These are phyloP conservation scores for Raja brachyura DNA, from an alignment of 2,113 vertebrate species.

Conservation along the genomic window DNA sequence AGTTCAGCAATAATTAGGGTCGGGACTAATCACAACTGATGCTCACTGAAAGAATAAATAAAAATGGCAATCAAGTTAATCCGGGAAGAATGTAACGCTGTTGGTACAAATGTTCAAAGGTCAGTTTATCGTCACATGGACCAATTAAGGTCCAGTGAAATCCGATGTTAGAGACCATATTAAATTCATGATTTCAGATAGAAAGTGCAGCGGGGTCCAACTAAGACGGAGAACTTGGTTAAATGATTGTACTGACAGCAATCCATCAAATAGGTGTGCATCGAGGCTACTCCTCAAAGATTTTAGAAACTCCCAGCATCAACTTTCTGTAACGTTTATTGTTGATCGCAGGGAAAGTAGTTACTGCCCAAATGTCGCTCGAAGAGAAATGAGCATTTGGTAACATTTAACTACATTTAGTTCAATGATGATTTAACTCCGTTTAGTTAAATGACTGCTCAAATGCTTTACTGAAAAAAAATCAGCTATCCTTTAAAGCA, in stretches of 20 bases:
- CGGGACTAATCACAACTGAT: too few species aligned
- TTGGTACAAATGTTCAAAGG: not conserved
- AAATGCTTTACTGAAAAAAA: not conserved
- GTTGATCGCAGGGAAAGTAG: not conserved
- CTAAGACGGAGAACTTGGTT: not conserved
- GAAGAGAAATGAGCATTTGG: not conserved
- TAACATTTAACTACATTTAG: not conserved
- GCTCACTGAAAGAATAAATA: too few species aligned
- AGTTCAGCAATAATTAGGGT: too few species aligned
- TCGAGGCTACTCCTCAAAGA: not conserved
- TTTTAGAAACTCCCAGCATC: not conserved
- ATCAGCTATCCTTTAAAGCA: not conserved
- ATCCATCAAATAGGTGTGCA: not conserved
- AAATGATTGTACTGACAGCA: not conserved
- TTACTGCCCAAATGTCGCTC: not conserved
- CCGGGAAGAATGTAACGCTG: not conserved
- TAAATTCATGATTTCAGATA: not conserved
- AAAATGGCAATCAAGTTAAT: not conserved
- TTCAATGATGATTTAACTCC: not conserved
- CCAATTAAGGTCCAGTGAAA: too few species aligned
- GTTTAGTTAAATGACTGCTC: not conserved
- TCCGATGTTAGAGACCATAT: not conserved
- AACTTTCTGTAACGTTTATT: not conserved
- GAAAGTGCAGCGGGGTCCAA: not conserved
- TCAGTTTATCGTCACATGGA: too few species aligned